Base-by-base conservation (phyloP, 2,888 invertebrate species). In the Keiferia lycopersicella region DNA sequence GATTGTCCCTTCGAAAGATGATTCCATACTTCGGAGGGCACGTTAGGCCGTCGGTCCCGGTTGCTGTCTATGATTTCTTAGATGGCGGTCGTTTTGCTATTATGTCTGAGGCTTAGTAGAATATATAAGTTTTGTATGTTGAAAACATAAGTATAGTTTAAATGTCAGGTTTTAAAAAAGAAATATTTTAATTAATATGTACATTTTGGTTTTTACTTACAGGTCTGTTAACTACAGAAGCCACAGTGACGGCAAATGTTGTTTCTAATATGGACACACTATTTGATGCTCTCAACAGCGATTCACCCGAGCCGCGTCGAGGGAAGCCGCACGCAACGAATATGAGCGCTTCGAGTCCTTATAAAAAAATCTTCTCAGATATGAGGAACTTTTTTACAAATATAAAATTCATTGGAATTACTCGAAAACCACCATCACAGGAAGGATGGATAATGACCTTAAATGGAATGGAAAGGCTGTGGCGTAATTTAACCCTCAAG, bases 361-460 rank as follows among this genome's bases (percentile, higher is more conserved):
- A 64, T 14, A 14, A 45, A 2, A 6, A 51, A 1, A 20, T n/a
- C 20, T 65, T 67, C 58, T n/a, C 10, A 18, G 39, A 59, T 12
- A 66, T 67, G 67, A 64, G 48, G 51, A 6, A 6, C 0, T 62
- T 67, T 51, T 67, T 68, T 38, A 20, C n/a, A 10, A 62, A 51
- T 10, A 38, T 67, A 20, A 65, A 63, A 30, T 67, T 66, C 64
- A 22, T 67, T 18, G 67, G 66, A 10, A 39, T 41, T 50, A 3
- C n/a, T 14, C 18, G 64, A 18, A 63, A 18, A 18, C 66, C 70
- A 14, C 70, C 69, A 20, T 68, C 68, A 3, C 61, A 65, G 39
- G 62, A 63, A 34, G 68, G 70, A 2, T 70, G 68, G 68, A 61
- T 67, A 2, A 65, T 62, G 66, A 66, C 66, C 1, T 12, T 66